Conservation (phyloP, 2,797 vertebrate species). For the Sebastolobus alascanus region DNA sequence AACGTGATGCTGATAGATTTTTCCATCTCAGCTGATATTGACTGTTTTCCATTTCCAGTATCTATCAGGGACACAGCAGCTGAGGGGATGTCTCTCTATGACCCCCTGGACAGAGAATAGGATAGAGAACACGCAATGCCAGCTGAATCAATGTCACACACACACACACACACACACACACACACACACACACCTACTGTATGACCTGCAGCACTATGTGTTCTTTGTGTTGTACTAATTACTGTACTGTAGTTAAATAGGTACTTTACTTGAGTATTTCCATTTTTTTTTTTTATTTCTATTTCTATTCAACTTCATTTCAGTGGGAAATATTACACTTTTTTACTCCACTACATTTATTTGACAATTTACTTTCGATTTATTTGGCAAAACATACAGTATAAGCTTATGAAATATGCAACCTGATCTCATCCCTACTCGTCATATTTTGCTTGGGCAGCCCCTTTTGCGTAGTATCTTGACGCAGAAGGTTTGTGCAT, state of each 20-base stretch:
- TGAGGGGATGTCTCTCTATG: slow-evolving; percentile 36
- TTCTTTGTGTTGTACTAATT: background rate
- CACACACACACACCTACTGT: background rate
- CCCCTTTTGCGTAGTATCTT: too few species aligned
- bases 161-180: background rate
- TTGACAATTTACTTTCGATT: background rate
- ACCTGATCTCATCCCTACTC: too few species aligned
- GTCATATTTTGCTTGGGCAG: too few species aligned
- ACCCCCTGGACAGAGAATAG: slow-evolving; percentile 33
- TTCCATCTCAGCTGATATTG: slow-evolving; percentile 76
- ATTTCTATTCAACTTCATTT: too few species aligned
- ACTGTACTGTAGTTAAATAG: background rate
- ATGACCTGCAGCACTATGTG: background rate
- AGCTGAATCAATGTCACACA: slow-evolving; percentile 14
- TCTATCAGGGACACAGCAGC: slow-evolving; percentile 44
- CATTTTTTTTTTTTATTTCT: background rate
- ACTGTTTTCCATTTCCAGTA: slow-evolving; percentile 71
- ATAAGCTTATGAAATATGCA: too few species aligned
- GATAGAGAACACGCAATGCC: slow-evolving; percentile 7
- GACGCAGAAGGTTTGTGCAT: too few species aligned
- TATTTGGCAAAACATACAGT: background rate
- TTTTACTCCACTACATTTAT: background rate
- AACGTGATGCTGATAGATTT: slow-evolving; percentile 73
- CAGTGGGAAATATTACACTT: background rate
- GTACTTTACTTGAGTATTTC: background rate